Conservation (phyloP, 2,888 invertebrate species). For the Mellilla xanthometata region DNA sequence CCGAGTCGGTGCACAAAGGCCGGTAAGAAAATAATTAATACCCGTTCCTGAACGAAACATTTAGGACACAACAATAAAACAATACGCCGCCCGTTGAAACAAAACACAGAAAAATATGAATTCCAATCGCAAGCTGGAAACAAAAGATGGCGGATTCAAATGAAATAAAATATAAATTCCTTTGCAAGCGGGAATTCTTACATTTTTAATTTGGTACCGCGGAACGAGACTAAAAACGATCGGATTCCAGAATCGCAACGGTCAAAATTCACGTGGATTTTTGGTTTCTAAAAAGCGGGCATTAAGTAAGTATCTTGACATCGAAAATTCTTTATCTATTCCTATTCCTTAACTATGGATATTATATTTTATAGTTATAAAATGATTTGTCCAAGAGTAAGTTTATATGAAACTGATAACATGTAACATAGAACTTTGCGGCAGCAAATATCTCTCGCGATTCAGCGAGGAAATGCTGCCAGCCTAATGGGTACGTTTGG, state of each 20-base stretch:
- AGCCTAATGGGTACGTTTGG: too few relatives aligned
- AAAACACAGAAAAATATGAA: constrained; percentile 83
- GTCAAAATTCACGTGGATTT: constrained; percentile 21
- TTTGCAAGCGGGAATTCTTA: constrained; percentile 80
- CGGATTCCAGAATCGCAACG: constrained; percentile 74
- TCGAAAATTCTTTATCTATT: too few relatives aligned
- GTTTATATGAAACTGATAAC: too few relatives aligned
- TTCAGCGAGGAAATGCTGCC: too few relatives aligned
- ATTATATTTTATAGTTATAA: too few relatives aligned
- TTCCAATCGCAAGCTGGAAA: constrained; percentile 75
- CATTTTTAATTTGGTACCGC: constrained; percentile 79
- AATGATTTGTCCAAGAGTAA: too few relatives aligned
- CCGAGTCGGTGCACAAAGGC: constrained; percentile 5
- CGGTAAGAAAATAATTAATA: constrained; percentile 79
- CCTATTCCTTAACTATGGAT: too few relatives aligned
- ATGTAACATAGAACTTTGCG: too few relatives aligned
- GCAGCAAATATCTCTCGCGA: too few relatives aligned
- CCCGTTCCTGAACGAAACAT: constrained; percentile 65
- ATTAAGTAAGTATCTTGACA: background rate
- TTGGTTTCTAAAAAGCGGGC: constrained; percentile 3
- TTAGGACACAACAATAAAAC: constrained; percentile 76
- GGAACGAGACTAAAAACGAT: constrained; percentile 73
- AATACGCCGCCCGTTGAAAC: constrained; percentile 74
- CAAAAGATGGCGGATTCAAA: constrained; percentile 82
- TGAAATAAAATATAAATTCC: constrained; percentile 82